Conservation (phyloP, 2,888 invertebrate genomes). For the Dynastes grantii region DNA sequence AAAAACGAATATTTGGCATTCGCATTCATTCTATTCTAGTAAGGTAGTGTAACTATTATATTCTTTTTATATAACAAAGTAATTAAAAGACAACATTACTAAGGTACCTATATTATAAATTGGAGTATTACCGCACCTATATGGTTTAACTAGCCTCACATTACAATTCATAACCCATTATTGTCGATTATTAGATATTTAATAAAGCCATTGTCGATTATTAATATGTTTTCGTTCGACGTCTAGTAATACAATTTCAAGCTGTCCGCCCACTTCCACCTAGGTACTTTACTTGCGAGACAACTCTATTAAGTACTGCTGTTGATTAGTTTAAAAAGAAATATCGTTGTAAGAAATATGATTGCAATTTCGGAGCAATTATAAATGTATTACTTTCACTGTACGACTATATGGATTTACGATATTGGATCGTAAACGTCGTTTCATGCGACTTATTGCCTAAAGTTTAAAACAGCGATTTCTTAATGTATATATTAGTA, state of each 20-base stretch:
- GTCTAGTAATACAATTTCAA: neutral
- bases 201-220: too few species aligned
- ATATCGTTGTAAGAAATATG: slow-evolving; percentile 7
- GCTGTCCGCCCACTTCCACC: neutral
- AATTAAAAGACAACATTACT: too few species aligned
- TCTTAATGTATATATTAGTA: neutral
- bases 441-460: neutral
- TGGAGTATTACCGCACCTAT: too few species aligned
- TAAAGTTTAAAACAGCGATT: neutral
- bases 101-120: too few species aligned
- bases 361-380: slow-evolving; percentile 16
- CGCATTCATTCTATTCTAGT: too few species aligned
- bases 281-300: neutral
- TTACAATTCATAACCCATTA: too few species aligned
- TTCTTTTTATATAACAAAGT: too few species aligned
- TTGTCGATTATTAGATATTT: too few species aligned
- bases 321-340: slow-evolving; percentile 2
- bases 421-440: slow-evolving; percentile 7
- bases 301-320: slow-evolving; percentile 11
- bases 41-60: too few species aligned
- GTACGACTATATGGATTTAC: neutral
- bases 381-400: slow-evolving; percentile 19
- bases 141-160: too few species aligned
- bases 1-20: too few species aligned
- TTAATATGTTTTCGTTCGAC: neutral